Evolutionary conservation across 2,888 invertebrate species (phyloP), one percentile per base, ranked within the genome.

Genomic region (Opisthograptis luteolata): DNA sequence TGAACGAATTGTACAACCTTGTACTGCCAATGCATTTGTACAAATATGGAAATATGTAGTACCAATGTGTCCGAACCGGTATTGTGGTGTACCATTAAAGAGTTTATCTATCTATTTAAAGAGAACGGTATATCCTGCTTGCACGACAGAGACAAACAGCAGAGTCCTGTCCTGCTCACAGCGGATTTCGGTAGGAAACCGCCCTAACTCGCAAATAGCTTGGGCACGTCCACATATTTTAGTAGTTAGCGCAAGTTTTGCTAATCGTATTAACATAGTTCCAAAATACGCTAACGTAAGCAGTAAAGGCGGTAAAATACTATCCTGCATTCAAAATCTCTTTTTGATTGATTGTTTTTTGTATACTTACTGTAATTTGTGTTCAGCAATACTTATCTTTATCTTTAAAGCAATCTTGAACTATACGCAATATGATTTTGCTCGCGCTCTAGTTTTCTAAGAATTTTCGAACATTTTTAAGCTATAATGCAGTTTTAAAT

Each of bases 371-470:
- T n/a, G n/a, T n/a, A 12, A 22, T 22, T 43, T 44, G 15, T 35
- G 27, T 44, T 30, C 22, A 28, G 41, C 46, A 45, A 53, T 56
- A n/a, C n/a, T n/a, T n/a, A n/a, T n/a, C n/a, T n/a, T n/a, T n/a
- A 56, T 40, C 19, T 43, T 42, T 41, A 36, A 51, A 51, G 54
- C 57, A 58, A 54, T 54, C 9, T 36, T 50, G 14, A 43, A 46
- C 41, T 25, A 25, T 36, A 47, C 10, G 52, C 53, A 57, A 50
- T 54, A 45, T 50, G 19, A 39, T 45, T 53, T 54, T 58, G 51
- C 55, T 52, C 55, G 52, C 48, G 27, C 34, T 42, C 7, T 50
- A 53, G 37, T 45, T 12, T 49, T 30, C 1, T 47, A 53, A 46
- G 49, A n/a, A 19, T 43, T 27, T 42, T 41, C 17, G 2, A 17